Conservation (phyloP, 2,888 invertebrate genomes). For the Tenthredo mesomela region DNA sequence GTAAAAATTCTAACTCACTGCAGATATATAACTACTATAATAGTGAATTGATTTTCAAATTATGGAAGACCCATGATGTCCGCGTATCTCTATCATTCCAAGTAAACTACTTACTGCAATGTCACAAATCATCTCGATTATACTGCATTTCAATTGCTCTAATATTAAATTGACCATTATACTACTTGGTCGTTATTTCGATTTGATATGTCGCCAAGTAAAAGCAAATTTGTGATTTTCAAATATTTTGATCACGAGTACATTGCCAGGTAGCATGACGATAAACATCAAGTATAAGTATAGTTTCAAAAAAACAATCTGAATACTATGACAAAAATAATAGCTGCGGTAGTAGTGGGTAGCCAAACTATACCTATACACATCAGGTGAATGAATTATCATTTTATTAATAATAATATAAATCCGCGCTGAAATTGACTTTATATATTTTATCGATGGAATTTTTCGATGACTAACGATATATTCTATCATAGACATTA, state of each 20-base stretch:
- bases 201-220: conserved; percentile 14
- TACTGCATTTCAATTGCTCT: background rate
- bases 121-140: background rate
- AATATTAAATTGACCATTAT: background rate
- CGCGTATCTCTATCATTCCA: background rate
- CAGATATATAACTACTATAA: too few species aligned
- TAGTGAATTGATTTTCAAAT: background rate
- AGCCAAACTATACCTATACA: background rate
- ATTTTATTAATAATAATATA: background rate
- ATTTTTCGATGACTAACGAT: background rate
- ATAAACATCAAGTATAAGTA: conserved; percentile 32
- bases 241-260: conserved; percentile 18
- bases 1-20: background rate
- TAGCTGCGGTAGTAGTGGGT: background rate
- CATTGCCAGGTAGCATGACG: conserved; percentile 18
- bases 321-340: background rate
- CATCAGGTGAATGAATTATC: background rate
- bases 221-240: background rate
- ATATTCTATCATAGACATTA: background rate
- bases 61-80: background rate
- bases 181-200: background rate
- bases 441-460: background rate
- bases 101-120: background rate
- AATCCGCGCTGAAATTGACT: background rate
- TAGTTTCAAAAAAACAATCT: background rate